phyloP scores from a whole-genome alignment of 2,113 vertebrate genomes.

The Oncorhynchus nerka region DNA sequence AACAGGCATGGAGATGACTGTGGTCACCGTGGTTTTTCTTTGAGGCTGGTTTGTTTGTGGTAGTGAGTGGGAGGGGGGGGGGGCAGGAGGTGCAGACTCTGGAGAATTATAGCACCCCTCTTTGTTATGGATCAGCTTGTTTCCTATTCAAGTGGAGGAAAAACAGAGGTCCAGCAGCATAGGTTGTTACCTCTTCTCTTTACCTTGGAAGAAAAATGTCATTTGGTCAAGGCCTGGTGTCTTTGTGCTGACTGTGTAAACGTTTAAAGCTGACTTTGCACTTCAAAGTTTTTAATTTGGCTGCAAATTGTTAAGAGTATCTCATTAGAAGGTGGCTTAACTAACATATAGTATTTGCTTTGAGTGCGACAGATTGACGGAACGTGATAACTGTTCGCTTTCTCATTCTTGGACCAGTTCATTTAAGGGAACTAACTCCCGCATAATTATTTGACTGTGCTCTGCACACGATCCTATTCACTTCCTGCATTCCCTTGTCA shows the following conservation, averaged over 20 bases:
- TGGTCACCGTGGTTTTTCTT: conserved; percentile 28
- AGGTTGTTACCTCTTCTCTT: conserved; percentile 6
- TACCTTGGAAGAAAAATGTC: conserved; percentile 29
- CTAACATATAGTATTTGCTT: neutral
- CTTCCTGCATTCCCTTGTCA: neutral
- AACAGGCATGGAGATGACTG: conserved; percentile 20
- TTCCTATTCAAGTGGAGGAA: conserved; percentile 18
- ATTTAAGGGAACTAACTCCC: neutral
- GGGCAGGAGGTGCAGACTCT: conserved; percentile 28
- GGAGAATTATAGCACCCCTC: neutral
- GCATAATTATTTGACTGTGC: neutral
- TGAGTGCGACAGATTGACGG: neutral
- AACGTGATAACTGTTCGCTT: neutral
- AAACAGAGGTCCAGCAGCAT: conserved; percentile 25
- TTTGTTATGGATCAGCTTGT: conserved; percentile 9
- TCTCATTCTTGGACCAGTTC: neutral
- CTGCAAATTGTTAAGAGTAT: neutral
- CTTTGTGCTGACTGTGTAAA: neutral
- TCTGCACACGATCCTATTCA: neutral
- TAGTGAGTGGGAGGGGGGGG: neutral
- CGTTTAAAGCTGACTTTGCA: neutral
- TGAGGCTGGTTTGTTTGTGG: conserved; percentile 14
- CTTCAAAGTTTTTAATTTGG: neutral
- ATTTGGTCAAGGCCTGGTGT: neutral
- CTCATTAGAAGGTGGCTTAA: neutral